These are phyloP conservation scores for Drosophila fungiperda DNA, from an alignment of 2,888 invertebrate species.

Conservation along the genomic window DNA sequence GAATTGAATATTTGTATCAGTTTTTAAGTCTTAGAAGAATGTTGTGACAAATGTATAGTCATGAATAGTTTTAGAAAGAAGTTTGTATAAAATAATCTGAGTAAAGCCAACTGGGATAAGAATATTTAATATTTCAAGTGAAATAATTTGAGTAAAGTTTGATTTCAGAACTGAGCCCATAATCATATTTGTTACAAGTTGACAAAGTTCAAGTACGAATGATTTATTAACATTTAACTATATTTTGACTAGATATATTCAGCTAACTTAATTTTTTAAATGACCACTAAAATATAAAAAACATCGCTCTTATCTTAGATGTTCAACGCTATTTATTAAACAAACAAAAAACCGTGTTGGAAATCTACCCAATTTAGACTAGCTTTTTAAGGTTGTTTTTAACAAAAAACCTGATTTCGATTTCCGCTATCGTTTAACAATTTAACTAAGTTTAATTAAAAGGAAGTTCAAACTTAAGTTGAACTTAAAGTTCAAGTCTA, in stretches of 20 bases:
- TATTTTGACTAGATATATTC: background rate
- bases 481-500: background rate
- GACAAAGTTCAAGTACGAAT: background rate
- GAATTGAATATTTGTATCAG: background rate
- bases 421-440: background rate
- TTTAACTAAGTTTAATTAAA: background rate
- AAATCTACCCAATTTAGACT: background rate
- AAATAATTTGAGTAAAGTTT: background rate
- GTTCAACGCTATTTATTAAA: background rate
- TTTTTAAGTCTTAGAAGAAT: slow-evolving; percentile 7
- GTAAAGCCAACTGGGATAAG: slow-evolving; percentile 16
- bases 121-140: background rate
- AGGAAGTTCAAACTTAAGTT: background rate
- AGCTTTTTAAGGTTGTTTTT: background rate
- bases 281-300: background rate
- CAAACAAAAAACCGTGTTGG: background rate
- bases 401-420: background rate
- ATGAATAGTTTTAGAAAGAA: slow-evolving; percentile 11
- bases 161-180: background rate
- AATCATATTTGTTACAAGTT: background rate
- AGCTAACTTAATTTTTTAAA: background rate
- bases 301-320: background rate
- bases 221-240: background rate
- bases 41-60: slow-evolving; percentile 22
- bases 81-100: background rate